Base-by-base conservation (phyloP, 1,140 invertebrate species). In the Cyphomyrmex costatus region DNA sequence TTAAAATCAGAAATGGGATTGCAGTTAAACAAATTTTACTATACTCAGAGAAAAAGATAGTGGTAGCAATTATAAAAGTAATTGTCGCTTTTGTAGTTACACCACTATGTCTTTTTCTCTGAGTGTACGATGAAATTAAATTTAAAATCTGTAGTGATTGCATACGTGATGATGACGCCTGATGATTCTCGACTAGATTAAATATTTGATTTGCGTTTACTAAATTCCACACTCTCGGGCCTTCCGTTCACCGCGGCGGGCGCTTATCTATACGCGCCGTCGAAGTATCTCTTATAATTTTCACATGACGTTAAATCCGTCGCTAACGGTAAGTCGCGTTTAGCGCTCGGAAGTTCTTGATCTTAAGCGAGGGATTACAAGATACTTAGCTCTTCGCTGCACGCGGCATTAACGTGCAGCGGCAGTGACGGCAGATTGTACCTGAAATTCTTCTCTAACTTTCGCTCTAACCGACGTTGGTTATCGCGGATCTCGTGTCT, bases 361-460 rank as follows among this genome's bases (percentile, higher is more conserved):
- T 83, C 79, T 83, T 83, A 83, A 74, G 79, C 68, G 36, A 60
- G 42, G 77, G 79, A 83, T 83, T 83, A 83, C 79, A 83, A 73
- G 79, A 74, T 83, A 83, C 79, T 83, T 83, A 83, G 36, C 68
- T 83, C 51, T 60, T 7, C 53, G 66, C 51, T 58, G 51, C 51
- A 30, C 65, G 36, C 36, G 65, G 78, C 66, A 73, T 82, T 82
- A 73, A 51, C 66, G 33, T n/a, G 79, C 51, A 49, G 16, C 78
- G 36, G 24, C 76, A 33, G 27, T 27, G 68, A n/a, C 53, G 36
- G 27, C 58, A 60, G 53, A 60, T 83, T 33, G 66, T 49, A 73
- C 36, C 79, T 83, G 36, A 74, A 83, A 74, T 83, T 83, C 79
- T 83, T 83, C 79, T 46, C 42, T 1, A 83, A 83, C 68, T 83